Base-by-base conservation (phyloP, 2,888 invertebrate species). In the Drosophila rellima region DNA sequence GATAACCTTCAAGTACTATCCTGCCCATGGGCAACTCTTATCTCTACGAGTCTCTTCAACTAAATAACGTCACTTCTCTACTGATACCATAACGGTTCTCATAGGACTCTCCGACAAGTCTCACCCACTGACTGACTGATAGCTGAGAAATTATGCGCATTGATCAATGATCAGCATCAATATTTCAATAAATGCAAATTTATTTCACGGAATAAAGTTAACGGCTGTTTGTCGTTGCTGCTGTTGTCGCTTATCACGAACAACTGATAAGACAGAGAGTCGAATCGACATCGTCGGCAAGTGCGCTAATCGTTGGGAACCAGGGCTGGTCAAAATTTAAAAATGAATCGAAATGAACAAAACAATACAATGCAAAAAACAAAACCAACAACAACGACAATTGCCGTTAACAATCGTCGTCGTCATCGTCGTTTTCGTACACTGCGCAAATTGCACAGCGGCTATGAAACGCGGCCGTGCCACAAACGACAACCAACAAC, bases 361-460 rank as follows among this genome's bases (percentile, higher is more conserved):
- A 56, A 44, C 35, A 35, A 18, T n/a, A 57, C 35, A 42, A 73
- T 45, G 29, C 57, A 68, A 45, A 42, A 42, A 26, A 35, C 59
- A 40, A 51, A 37, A 26, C 47, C 60, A 45, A 47, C 48, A 63
- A 61, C 69, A 84, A 79, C 82, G 73, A 85, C 83, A 79, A 82
- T 80, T 84, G 82, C 82, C 85, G 82, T 82, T 82, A 84, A 82
- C 85, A 82, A 80, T 82, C 82, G 82, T 76, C 26, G 26, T 26
- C 26, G 82, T 82, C 82, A 81, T 75, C 80, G 78, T 77, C 78
- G 74, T 76, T 76, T 76, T 77, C 76, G 74, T 77, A 84, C 85
- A 84, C 85, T 85, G 82, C 82, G 82, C 85, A 83, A 83, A 83
- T 83, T 85, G 86, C 82, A 85, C 70, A 69, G 76, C 80, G 80